phyloP scores from a whole-genome alignment of 2,888 invertebrate species.

The Hypolimnas misippus region DNA sequence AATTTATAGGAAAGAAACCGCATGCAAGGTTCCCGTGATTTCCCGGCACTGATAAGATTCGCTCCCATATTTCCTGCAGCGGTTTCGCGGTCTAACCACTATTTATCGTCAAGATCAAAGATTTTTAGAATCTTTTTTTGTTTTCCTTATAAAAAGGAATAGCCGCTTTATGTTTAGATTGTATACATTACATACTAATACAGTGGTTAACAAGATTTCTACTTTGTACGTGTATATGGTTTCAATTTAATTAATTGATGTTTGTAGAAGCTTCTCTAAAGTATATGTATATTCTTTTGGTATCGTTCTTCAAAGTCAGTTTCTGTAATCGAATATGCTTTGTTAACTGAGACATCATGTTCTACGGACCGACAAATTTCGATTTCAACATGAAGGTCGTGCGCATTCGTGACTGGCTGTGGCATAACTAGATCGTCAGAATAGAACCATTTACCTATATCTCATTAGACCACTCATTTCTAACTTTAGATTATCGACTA shows the following conservation, averaged over 20 bases:
- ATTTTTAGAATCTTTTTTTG: slow-evolving; percentile 61
- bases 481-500: slow-evolving; percentile 64
- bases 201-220: too few relatives aligned
- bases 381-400: slow-evolving; percentile 74
- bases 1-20: slow-evolving; percentile 76
- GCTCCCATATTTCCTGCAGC: slow-evolving; percentile 73
- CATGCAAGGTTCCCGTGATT: slow-evolving; percentile 75
- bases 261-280: too few relatives aligned
- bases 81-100: slow-evolving; percentile 76
- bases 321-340: slow-evolving; percentile 28
- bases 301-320: slow-evolving; percentile 26
- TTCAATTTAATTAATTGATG: too few relatives aligned
- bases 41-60: slow-evolving; percentile 73
- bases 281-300: too few relatives aligned
- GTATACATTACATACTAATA: too few relatives aligned
- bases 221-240: too few relatives aligned
- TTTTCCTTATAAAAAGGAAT: background rate
- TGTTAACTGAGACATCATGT: slow-evolving; percentile 32
- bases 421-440: slow-evolving; percentile 72
- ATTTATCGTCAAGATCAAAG: slow-evolving; percentile 73
- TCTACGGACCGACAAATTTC: slow-evolving; percentile 60
- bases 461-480: slow-evolving; percentile 60
- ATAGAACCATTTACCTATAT: slow-evolving; percentile 66
- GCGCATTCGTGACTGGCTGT: slow-evolving; percentile 60
- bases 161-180: background rate